Evolutionary conservation across 2,797 vertebrate genomes (phyloP).

Genomic region (Gobionotothen gibberifrons): DNA sequence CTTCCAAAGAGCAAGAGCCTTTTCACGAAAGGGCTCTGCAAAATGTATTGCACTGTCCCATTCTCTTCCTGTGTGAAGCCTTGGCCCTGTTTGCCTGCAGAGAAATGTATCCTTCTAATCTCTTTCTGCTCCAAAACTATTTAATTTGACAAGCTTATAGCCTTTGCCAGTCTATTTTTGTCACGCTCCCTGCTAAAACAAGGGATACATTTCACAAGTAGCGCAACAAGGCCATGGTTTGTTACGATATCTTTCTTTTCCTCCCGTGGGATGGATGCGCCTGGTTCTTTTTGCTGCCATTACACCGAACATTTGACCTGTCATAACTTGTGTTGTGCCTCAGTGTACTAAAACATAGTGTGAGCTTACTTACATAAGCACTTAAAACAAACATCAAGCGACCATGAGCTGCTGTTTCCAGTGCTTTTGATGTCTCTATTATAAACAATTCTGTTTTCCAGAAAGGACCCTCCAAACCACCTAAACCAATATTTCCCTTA

Average conservation of each 20-base stretch:
- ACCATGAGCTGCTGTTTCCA: neutral
- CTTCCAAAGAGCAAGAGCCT: conserved; percentile 81
- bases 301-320: conserved; percentile 69
- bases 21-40: conserved; percentile 65
- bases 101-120: conserved; percentile 56
- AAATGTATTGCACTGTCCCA: conserved; percentile 70
- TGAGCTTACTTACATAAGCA: conserved; percentile 5
- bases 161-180: conserved; percentile 43
- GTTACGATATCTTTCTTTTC: conserved; percentile 36
- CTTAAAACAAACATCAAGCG: conserved; percentile 22
- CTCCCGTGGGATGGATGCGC: conserved; percentile 26
- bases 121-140: conserved; percentile 7
- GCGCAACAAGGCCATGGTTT: conserved; percentile 56
- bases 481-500: conserved; percentile 31
- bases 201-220: conserved; percentile 56
- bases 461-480: conserved; percentile 25
- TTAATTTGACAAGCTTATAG: conserved; percentile 36
- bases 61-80: conserved; percentile 64
- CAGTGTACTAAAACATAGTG: conserved; percentile 22
- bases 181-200: conserved; percentile 31
- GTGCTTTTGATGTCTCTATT: neutral
- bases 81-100: conserved; percentile 25
- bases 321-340: conserved; percentile 36
- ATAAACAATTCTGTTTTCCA: neutral
- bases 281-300: conserved; percentile 46